Evolutionary conservation across 2,113 vertebrate species (phyloP).

Genomic region (Etheostoma spectabile): DNA sequence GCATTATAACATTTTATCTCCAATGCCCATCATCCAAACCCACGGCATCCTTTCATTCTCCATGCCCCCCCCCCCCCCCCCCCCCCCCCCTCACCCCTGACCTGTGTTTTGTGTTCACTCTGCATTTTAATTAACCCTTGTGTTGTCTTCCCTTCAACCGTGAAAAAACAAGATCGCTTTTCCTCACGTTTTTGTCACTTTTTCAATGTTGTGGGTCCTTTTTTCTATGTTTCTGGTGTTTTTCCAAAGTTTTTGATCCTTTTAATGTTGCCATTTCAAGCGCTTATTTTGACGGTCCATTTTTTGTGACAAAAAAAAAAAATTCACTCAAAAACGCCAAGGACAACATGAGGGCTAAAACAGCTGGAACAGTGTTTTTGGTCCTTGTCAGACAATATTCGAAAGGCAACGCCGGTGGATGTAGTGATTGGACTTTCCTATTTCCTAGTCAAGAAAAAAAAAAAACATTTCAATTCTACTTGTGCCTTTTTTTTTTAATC

Average conservation of each 20-base stretch:
- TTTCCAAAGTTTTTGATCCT: too few relatives aligned
- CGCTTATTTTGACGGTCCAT: too few relatives aligned
- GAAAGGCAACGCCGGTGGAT: not conserved
- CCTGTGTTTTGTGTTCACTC: slow-evolving; percentile 62
- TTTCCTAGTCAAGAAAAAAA: not conserved
- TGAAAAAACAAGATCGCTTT: too few relatives aligned
- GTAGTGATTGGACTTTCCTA: not conserved
- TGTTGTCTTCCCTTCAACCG: too few relatives aligned
- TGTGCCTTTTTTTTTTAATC: not conserved
- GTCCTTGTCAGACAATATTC: not conserved
- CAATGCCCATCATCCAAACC: not conserved
- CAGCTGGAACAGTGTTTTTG: not conserved
- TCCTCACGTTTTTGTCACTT: too few relatives aligned
- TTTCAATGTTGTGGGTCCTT: too few relatives aligned
- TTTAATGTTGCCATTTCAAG: too few relatives aligned
- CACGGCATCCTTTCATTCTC: not conserved
- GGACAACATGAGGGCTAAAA: not conserved
- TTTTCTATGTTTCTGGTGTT: too few relatives aligned
- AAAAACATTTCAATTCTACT: not conserved
- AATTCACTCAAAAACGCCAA: too few relatives aligned
- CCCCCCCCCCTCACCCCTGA: too few relatives aligned
- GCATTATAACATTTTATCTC: slow-evolving; percentile 20
- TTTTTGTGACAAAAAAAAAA: too few relatives aligned
- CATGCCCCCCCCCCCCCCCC: not conserved
- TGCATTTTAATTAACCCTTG: slow-evolving; percentile 32